Evolutionary conservation across 2,888 invertebrate genomes (phyloP).

Genomic region (Clusia tigrina): DNA sequence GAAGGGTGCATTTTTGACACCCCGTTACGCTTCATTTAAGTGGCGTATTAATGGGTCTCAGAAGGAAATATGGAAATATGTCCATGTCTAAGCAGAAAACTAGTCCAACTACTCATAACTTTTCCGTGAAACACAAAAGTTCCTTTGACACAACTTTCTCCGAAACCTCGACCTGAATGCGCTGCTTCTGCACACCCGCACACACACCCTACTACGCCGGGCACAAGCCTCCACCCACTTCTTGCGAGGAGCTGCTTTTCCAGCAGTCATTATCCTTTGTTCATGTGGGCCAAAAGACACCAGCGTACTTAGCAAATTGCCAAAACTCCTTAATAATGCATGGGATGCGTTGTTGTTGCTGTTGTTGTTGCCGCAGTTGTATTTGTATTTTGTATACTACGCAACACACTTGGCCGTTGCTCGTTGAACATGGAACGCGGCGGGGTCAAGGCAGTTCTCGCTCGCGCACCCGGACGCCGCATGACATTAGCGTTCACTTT

Average conservation of each 20-base stretch:
- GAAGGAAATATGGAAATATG: not conserved
- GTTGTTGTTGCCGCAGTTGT: too few relatives aligned
- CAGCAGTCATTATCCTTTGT: not conserved
- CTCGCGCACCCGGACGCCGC: constrained; percentile 15
- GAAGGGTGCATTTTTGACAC: not conserved
- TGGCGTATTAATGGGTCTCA: not conserved
- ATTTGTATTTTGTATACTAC: not conserved
- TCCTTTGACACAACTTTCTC: not conserved
- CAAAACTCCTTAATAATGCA: constrained; percentile 26
- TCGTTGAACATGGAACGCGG: too few relatives aligned
- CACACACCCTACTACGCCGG: not conserved
- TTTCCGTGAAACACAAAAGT: not conserved
- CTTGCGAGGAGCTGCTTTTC: too few relatives aligned
- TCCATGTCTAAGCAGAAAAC: too few relatives aligned
- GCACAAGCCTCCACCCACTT: too few relatives aligned
- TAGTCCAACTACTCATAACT: too few relatives aligned
- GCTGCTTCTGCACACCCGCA: not conserved
- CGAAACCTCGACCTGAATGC: not conserved
- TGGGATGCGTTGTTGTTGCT: not conserved
- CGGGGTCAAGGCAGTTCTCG: not conserved
- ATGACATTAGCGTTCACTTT: constrained; percentile 1
- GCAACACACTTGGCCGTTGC: not conserved
- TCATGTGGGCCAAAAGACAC: not conserved
- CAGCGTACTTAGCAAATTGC: constrained; percentile 22
- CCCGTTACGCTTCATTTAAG: not conserved